Percentiles rank a stretch among this genome's conserved stretches.
These are phyloP conservation scores for Byasa hedistus DNA, from an alignment of 2,888 invertebrate species.

Conservation along the genomic window DNA sequence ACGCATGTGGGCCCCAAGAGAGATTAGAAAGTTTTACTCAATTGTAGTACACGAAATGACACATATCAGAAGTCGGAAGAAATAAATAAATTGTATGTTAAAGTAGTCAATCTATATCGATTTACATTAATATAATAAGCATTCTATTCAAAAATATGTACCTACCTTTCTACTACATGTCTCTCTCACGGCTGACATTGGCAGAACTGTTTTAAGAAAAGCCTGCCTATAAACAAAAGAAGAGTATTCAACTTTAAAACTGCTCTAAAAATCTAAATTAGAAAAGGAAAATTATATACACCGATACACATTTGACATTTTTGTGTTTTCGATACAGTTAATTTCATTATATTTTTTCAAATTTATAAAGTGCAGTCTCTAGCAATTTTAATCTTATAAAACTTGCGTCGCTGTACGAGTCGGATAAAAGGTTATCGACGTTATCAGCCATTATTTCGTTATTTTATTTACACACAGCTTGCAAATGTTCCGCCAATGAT, in stretches of 20 bases:
- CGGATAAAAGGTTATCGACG: constrained; percentile 22
- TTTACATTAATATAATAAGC: too few relatives aligned
- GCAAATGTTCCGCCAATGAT: constrained; percentile 6
- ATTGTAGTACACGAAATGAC: too few relatives aligned
- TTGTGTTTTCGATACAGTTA: constrained; percentile 1
- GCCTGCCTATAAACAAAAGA: neutral
- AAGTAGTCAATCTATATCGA: too few relatives aligned
- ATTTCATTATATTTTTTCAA: neutral
- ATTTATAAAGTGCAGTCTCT: neutral
- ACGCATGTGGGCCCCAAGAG: too few relatives aligned
- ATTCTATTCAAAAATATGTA: too few relatives aligned
- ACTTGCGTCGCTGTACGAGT: neutral
- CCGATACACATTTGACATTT: neutral
- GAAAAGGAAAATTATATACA: neutral
- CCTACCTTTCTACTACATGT: too few relatives aligned
- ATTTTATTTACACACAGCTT: constrained; percentile 17
- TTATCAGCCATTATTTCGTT: constrained; percentile 21
- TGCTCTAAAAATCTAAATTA: neutral
- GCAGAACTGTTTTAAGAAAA: too few relatives aligned
- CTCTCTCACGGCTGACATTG: too few relatives aligned
- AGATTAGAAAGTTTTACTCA: too few relatives aligned
- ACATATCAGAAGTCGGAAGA: too few relatives aligned
- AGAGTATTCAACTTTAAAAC: neutral
- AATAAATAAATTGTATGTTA: too few relatives aligned
- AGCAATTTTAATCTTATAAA: neutral